Evolutionary conservation across 1,140 invertebrate genomes (phyloP).

Genomic region (Caenorhabditis briggsae): DNA sequence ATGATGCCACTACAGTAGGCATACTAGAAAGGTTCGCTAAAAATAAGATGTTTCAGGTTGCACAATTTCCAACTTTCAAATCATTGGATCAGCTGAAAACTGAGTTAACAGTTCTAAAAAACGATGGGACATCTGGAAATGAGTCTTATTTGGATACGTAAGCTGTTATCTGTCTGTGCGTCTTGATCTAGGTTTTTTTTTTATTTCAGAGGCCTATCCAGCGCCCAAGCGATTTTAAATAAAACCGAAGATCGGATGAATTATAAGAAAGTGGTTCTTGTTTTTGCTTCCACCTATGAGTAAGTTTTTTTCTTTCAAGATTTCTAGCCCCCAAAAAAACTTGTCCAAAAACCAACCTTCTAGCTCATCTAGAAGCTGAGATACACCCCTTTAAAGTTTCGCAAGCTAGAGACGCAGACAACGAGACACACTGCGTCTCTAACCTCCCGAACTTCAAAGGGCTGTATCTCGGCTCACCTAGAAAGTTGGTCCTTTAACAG

Average conservation of each 20-base stretch:
- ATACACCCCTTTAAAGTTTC: too few species aligned
- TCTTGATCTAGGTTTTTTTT: not conserved
- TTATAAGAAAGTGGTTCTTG: not conserved
- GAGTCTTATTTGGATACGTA: not conserved
- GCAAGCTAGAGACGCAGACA: too few species aligned
- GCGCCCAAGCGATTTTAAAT: not conserved
- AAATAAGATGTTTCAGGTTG: not conserved
- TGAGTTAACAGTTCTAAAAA: not conserved
- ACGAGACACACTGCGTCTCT: too few species aligned
- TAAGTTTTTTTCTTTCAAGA: not conserved
- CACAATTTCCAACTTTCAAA: not conserved
- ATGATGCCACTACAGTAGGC: not conserved
- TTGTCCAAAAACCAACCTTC: too few species aligned
- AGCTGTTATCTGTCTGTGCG: not conserved
- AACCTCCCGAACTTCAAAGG: too few species aligned
- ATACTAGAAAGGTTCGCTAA: too few species aligned
- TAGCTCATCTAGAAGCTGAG: too few species aligned
- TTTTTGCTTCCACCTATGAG: not conserved
- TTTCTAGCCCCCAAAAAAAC: too few species aligned
- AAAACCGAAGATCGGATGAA: not conserved
- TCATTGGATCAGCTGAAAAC: not conserved
- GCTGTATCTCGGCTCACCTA: too few species aligned
- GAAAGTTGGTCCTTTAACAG: too few species aligned
- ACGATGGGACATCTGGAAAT: not conserved
- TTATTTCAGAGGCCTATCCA: not conserved